Evolutionary conservation across 1,140 invertebrate genomes (phyloP), one percentile per base, ranked within the genome.

Genomic region (Drosophila busckii): DNA sequence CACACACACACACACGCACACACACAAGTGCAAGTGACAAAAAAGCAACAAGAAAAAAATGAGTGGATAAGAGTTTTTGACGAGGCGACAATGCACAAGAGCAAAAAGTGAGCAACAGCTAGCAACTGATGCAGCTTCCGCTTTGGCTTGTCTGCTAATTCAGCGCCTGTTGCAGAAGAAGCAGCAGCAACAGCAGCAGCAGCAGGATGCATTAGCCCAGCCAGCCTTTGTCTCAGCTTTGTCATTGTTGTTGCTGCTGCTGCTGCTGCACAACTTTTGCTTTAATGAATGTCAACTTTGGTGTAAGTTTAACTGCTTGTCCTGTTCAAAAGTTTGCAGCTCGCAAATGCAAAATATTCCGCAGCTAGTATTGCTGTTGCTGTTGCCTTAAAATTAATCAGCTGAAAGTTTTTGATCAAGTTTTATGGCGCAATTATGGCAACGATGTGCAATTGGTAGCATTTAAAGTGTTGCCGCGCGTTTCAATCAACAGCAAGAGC

Each of bases 231-330:
- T 70, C 56, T 67, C 35, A 45, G 13, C 25, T 46, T 41, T 38
- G 37, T 32, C 56, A 35, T 31, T 32, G 53, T 34, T 44, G 28
- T 20, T 22, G 28, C 42, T 31, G 31, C 17, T 45, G 10, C 32
- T 31, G 42, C 13, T 28, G 40, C 12, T 28, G 23, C 34, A 26
- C 41, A 52, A 45, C 22, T 54, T 59, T 55, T 48, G 29, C 53
- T 62, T 31, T 75, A 73, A 73, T 73, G 70, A 73, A 73, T 75
- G 70, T 73, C 70, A 73, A 73, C 70, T 64, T 68, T 44, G 58
- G 46, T 67, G 52, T 26, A 46, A 61, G 61, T 32, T 55, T 52
- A 15, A 10, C 20, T 42, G 31, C 31, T 23, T 15, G 12, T 7
- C 19, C 55, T 19, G 22, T 46, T 35, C 23, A 35, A 55, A n/a